phyloP scores from a whole-genome alignment of 2,113 vertebrate genomes.

The Eolophus roseicapilla region DNA sequence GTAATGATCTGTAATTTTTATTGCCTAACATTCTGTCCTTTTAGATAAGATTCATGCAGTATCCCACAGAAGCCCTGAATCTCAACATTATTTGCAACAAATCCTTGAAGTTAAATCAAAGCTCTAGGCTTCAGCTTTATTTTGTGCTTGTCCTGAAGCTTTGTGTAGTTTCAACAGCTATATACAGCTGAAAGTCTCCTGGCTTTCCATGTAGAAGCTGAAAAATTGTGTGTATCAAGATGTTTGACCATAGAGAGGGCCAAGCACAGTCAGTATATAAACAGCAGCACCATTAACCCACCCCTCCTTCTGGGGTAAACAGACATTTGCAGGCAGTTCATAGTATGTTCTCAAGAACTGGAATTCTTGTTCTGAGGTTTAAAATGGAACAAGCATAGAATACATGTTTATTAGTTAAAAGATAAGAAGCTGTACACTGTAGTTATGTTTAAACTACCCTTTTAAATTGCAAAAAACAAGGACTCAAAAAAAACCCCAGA shows the following conservation, averaged over 20 bases:
- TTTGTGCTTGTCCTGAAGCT: neutral
- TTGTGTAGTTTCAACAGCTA: neutral
- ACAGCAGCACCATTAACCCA: neutral
- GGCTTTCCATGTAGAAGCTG: neutral
- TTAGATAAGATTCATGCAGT: neutral
- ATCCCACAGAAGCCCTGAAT: neutral
- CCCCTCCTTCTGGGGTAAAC: neutral
- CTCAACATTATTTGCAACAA: neutral
- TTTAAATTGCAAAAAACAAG: neutral
- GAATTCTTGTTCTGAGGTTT: neutral
- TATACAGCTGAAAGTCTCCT: neutral
- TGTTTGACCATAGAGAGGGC: neutral
- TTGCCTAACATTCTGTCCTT: neutral
- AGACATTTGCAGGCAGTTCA: neutral
- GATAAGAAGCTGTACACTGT: neutral
- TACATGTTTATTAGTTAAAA: neutral
- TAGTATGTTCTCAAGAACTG: neutral
- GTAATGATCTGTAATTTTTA: neutral
- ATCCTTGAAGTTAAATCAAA: neutral
- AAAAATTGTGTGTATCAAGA: neutral
- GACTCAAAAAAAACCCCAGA: neutral
- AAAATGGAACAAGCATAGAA: neutral
- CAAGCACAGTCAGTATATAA: neutral
- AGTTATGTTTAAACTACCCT: neutral
- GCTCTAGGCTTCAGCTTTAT: neutral